Conservation (phyloP, 1,140 invertebrate genomes). For the Nylanderia fulva region DNA sequence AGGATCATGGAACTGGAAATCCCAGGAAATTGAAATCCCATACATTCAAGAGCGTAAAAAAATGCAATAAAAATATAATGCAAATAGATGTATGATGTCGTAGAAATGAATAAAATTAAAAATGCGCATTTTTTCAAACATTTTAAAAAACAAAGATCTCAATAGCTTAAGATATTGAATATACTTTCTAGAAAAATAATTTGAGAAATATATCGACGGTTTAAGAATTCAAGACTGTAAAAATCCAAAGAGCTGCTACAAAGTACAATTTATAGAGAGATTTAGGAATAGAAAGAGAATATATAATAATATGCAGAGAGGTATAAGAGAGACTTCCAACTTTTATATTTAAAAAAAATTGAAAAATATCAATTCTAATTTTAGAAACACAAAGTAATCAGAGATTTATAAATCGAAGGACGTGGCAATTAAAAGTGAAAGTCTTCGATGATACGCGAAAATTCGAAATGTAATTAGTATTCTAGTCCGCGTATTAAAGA, state of each 20-base stretch:
- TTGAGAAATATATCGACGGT: not conserved
- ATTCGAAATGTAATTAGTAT: not conserved
- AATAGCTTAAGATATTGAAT: not conserved
- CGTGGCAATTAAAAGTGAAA: not conserved
- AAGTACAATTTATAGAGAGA: not conserved
- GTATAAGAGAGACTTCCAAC: no score
- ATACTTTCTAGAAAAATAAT: not conserved
- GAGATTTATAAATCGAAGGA: not conserved
- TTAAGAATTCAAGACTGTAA: not conserved
- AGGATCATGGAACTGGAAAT: conserved; percentile 45
- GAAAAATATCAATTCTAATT: not conserved
- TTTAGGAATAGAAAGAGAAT: not conserved
- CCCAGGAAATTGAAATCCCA: not conserved
- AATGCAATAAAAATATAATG: conserved; percentile 15
- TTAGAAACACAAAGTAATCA: not conserved
- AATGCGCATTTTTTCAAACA: not conserved
- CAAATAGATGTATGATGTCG: not conserved
- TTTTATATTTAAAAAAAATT: not conserved
- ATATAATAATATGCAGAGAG: not conserved
- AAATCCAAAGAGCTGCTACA: not conserved
- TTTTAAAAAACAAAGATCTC: not conserved
- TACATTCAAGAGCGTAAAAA: conserved; percentile 32
- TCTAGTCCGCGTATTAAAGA: not conserved
- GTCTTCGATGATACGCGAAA: not conserved
- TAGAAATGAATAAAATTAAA: not conserved